These are phyloP conservation scores for Arrhopalites spinosus DNA, from an alignment of 2,888 invertebrate genomes.

Conservation along the genomic window DNA sequence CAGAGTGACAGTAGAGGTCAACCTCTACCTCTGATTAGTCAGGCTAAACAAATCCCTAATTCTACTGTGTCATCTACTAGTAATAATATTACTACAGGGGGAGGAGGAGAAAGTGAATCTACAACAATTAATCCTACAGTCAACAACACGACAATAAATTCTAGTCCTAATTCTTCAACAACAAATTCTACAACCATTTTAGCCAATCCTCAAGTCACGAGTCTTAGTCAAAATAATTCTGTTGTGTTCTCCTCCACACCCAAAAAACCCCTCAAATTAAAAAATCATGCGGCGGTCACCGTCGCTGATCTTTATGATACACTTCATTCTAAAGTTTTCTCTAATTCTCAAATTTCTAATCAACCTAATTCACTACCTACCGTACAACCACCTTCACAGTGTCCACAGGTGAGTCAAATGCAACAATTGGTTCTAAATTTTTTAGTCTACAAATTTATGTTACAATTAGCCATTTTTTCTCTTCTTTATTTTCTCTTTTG, in stretches of 20 bases:
- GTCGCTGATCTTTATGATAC: constrained; percentile 54
- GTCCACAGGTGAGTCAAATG: constrained; percentile 36
- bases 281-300: constrained; percentile 50
- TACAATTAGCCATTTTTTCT: no score
- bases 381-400: not conserved
- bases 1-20: constrained; percentile 44
- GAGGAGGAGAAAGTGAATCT: not conserved
- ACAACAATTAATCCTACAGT: not conserved
- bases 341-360: not conserved
- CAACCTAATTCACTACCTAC: not conserved
- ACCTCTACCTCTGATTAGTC: constrained; percentile 38
- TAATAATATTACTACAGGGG: not conserved
- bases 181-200: constrained; percentile 8
- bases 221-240: not conserved
- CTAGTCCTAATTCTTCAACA: not conserved
- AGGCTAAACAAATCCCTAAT: constrained; percentile 22
- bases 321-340: constrained; percentile 41
- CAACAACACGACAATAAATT: not conserved
- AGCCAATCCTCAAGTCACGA: constrained; percentile 16
- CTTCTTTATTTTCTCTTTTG: not conserved
- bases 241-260: constrained; percentile 25
- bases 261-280: constrained; percentile 53
- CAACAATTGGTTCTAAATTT: constrained; percentile 19
- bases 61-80: not conserved
- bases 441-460: not conserved